A percentile compares a stretch with the other conserved stretches of the same genome.
Evolutionary conservation across 2,888 invertebrate species (phyloP).

Genomic region (Eutolmus rufibarbis): DNA sequence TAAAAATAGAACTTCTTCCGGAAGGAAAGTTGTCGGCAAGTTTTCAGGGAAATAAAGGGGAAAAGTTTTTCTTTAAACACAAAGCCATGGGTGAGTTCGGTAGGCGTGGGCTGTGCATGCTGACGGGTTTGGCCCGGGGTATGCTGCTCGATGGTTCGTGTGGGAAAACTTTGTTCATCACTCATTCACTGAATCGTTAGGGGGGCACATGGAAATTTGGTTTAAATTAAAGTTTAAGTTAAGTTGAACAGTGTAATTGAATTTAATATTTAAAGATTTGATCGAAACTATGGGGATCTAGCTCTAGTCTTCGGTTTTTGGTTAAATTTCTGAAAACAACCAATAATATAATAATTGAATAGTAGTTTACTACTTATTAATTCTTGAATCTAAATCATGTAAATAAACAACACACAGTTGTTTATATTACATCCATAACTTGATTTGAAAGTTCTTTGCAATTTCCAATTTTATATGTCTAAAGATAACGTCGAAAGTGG

Average conservation of each 20-base stretch:
- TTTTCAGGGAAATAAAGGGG: background rate
- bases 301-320: background rate
- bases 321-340: background rate
- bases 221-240: background rate
- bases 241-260: background rate
- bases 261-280: background rate
- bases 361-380: no score
- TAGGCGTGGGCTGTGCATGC: background rate
- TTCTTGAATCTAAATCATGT: no score
- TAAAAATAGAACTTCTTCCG: background rate
- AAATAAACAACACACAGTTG: no score
- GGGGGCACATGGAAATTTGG: background rate
- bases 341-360: no score
- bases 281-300: background rate
- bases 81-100: background rate
- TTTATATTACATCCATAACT: no score
- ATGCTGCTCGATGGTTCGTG: background rate
- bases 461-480: no score
- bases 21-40: background rate
- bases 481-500: no score
- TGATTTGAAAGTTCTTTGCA: no score
- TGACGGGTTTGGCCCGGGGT: background rate
- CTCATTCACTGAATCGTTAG: background rate
- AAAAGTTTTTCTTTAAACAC: background rate
- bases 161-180: background rate